Conservation (phyloP, 2,888 invertebrate genomes). For the Chesias legatella region DNA sequence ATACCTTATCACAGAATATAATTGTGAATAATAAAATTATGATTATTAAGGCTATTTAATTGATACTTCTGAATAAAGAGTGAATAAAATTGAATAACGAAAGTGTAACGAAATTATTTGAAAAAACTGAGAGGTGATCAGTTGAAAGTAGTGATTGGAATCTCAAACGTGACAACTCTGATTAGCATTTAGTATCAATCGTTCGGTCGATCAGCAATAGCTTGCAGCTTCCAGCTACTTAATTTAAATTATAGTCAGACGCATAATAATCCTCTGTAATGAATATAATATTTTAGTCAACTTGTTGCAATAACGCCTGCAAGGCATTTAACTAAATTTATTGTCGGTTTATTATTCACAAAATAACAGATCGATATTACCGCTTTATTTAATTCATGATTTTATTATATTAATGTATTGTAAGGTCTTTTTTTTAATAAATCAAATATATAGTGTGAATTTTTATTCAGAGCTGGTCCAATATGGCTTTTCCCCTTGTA, state of each 20-base stretch:
- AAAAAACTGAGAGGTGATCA: too few relatives aligned
- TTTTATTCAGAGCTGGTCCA: conserved; percentile 39
- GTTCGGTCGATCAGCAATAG: conserved; percentile 9
- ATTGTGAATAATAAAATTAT: too few relatives aligned
- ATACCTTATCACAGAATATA: too few relatives aligned
- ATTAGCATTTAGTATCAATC: conserved; percentile 1
- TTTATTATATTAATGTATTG: conserved; percentile 52
- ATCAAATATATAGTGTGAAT: conserved; percentile 47
- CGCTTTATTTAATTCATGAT: conserved; percentile 56
- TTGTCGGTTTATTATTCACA: conserved; percentile 20
- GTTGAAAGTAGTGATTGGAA: too few relatives aligned
- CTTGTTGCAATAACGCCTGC: conserved; percentile 73
- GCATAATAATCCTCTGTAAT: conserved; percentile 58
- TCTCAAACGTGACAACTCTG: too few relatives aligned
- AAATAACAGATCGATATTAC: conserved; percentile 43
- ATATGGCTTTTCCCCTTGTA: conserved; percentile 34
- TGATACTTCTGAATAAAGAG: too few relatives aligned
- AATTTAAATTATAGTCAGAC: conserved; percentile 36
- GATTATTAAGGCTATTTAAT: too few relatives aligned
- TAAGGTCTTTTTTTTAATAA: conserved; percentile 48
- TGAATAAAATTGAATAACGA: too few relatives aligned
- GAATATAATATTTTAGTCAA: conserved; percentile 54
- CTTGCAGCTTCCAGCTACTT: conserved; percentile 26
- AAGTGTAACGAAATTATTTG: too few relatives aligned
- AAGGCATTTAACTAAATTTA: conserved; percentile 46